These are phyloP conservation scores for Meloidogyne chitwoodi DNA, from an alignment of 1,140 invertebrate genomes.

Conservation along the genomic window DNA sequence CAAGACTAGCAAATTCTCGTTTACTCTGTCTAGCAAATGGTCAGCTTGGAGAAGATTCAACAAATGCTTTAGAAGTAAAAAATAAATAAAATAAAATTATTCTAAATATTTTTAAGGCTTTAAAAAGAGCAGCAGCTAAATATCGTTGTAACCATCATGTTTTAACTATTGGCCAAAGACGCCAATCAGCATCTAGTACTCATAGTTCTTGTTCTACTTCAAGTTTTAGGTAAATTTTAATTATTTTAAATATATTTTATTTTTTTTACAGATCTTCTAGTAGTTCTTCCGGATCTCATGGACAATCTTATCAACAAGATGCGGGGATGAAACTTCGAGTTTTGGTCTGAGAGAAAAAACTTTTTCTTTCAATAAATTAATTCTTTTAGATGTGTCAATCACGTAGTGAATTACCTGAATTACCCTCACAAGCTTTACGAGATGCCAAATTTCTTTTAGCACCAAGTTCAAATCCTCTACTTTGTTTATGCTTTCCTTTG, in stretches of 20 bases:
- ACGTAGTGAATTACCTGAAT: constrained; percentile 35
- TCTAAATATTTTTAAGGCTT: not conserved
- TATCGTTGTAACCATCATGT: constrained; percentile 52
- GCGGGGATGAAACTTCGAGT: constrained; percentile 16
- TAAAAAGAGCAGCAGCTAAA: constrained; percentile 44
- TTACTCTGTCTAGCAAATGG: constrained; percentile 46
- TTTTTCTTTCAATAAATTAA: not conserved
- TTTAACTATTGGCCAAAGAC: constrained; percentile 30
- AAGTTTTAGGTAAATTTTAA: constrained; percentile 20
- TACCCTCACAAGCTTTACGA: constrained; percentile 43
- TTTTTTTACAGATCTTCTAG: constrained; percentile 1
- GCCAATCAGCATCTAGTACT: constrained; percentile 20
- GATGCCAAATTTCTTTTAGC: constrained; percentile 37
- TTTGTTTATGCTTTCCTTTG: constrained; percentile 45
- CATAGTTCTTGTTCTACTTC: constrained; percentile 24
- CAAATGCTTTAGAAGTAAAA: constrained; percentile 35
- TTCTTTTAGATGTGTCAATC: constrained; percentile 48
- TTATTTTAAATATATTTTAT: not conserved
- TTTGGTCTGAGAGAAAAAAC: not conserved
- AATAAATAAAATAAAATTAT: constrained; percentile 32
- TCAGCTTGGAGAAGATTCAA: constrained; percentile 28
- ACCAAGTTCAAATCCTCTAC: constrained; percentile 38
- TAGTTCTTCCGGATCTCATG: not conserved
- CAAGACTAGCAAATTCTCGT: constrained; percentile 34
- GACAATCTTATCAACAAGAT: not conserved